Conservation (phyloP, 1,140 invertebrate genomes). For the Mamestra configurata region DNA sequence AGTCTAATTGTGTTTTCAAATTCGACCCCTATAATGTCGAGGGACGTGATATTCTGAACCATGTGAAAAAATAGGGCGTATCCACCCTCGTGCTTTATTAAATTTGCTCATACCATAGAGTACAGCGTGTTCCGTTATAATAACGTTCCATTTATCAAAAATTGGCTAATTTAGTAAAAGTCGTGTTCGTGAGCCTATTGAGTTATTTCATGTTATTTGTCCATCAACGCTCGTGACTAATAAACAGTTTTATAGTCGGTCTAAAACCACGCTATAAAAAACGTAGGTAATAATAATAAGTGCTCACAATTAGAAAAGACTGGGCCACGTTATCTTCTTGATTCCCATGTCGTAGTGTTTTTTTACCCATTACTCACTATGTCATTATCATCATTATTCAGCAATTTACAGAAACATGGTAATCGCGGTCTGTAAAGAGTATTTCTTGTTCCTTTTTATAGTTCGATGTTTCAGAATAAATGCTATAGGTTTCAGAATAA, state of each 20-base stretch:
- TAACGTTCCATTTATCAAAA: constrained; percentile 58
- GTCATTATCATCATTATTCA: constrained; percentile 11
- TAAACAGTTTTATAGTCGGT: constrained; percentile 63
- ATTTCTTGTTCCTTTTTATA: background rate
- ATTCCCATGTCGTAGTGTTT: constrained; percentile 45
- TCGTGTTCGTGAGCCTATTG: constrained; percentile 56
- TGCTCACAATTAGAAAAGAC: constrained; percentile 52
- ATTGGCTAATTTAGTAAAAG: constrained; percentile 59
- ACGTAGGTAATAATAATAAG: constrained; percentile 62
- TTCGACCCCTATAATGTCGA: constrained; percentile 81
- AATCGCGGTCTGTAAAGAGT: background rate
- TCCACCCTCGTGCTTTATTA: constrained; percentile 77
- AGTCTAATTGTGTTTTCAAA: constrained; percentile 88
- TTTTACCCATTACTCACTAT: background rate
- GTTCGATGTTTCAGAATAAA: background rate
- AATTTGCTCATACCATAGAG: constrained; percentile 64
- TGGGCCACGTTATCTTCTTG: constrained; percentile 59
- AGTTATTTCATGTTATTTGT: constrained; percentile 64
- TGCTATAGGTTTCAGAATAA: no score
- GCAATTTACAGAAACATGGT: background rate
- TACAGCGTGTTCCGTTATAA: constrained; percentile 45
- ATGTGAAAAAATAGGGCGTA: constrained; percentile 84
- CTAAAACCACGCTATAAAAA: constrained; percentile 60
- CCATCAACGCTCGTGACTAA: constrained; percentile 68
- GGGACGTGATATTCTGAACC: constrained; percentile 66